Evolutionary conservation across 2,888 invertebrate genomes (phyloP).

Genomic region (Phlogophora meticulosa): DNA sequence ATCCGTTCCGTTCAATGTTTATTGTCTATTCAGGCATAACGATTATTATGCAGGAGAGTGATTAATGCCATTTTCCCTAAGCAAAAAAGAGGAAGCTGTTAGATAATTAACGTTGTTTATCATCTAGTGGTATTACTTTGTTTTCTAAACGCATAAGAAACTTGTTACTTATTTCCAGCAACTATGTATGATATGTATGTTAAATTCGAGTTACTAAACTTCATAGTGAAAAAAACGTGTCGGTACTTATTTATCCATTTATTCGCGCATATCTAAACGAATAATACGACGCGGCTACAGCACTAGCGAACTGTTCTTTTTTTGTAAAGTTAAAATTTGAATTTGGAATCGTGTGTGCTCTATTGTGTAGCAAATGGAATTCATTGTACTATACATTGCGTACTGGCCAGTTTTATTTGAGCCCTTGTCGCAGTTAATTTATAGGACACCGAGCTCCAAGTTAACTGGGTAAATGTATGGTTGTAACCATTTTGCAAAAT

Average conservation of each 20-base stretch:
- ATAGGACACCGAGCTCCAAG: conserved; percentile 48
- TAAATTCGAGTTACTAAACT: conserved; percentile 27
- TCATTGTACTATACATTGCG: conserved; percentile 82
- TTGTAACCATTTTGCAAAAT: conserved; percentile 75
- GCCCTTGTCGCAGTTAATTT: conserved; percentile 61
- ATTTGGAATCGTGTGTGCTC: conserved; percentile 89
- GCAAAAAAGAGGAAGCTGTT: conserved; percentile 42
- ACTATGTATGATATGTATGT: conserved; percentile 20
- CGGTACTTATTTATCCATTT: conserved; percentile 39
- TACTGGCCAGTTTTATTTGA: conserved; percentile 72
- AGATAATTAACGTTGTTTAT: conserved; percentile 33
- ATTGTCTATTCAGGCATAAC: conserved; percentile 23
- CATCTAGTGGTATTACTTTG: conserved; percentile 20
- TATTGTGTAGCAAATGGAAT: conserved; percentile 89
- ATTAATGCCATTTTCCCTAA: conserved; percentile 30
- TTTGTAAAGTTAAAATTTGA: conserved; percentile 84
- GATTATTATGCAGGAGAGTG: conserved; percentile 10
- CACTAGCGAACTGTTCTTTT: conserved; percentile 72
- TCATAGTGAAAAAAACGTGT: conserved; percentile 18
- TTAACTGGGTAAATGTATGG: conserved; percentile 49
- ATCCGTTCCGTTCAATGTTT: conserved; percentile 11
- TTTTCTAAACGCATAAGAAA: conserved; percentile 30
- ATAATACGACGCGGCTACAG: conserved; percentile 51
- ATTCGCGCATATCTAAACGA: conserved; percentile 42
- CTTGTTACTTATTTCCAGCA: conserved; percentile 15